A percentile compares a stretch with the other conserved stretches of the same genome.
Evolutionary conservation across 2,113 vertebrate genomes (phyloP).

Genomic region (Alaudala cheleensis): DNA sequence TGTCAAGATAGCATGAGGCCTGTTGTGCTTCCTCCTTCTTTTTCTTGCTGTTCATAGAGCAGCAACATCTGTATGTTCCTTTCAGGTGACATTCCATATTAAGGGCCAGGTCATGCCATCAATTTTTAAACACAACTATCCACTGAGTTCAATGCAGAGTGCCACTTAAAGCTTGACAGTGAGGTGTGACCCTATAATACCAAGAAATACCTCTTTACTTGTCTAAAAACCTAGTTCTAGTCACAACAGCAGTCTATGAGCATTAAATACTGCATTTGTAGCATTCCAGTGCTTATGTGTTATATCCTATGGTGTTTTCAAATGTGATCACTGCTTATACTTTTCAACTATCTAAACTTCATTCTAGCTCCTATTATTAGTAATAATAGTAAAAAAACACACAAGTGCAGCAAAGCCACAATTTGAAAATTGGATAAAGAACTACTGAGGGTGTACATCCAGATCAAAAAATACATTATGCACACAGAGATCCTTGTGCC

Average conservation of each 20-base stretch:
- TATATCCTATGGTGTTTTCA: not conserved
- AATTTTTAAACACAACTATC: conserved; percentile 49
- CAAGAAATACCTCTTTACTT: conserved; percentile 26
- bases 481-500: not conserved
- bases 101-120: conserved; percentile 23
- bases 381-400: not conserved
- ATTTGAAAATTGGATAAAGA: not conserved
- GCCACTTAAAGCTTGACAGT: conserved; percentile 2
- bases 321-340: not conserved
- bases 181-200: conserved; percentile 5
- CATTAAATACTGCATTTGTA: conserved; percentile 25
- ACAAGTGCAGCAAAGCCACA: not conserved
- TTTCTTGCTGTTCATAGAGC: not conserved
- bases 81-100: conserved; percentile 2
- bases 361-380: not conserved
- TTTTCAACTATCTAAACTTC: not conserved
- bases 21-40: not conserved
- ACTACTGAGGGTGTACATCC: not conserved
- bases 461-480: not conserved
- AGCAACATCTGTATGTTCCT: not conserved
- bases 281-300: not conserved
- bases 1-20: not conserved
- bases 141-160: conserved; percentile 29
- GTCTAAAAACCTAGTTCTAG: not conserved
- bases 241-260: not conserved